A percentile compares a stretch with the other conserved stretches of the same genome.
phyloP scores from a whole-genome alignment of 64 coral and sea anemone genomes.

The Exaiptasia diaphana region DNA sequence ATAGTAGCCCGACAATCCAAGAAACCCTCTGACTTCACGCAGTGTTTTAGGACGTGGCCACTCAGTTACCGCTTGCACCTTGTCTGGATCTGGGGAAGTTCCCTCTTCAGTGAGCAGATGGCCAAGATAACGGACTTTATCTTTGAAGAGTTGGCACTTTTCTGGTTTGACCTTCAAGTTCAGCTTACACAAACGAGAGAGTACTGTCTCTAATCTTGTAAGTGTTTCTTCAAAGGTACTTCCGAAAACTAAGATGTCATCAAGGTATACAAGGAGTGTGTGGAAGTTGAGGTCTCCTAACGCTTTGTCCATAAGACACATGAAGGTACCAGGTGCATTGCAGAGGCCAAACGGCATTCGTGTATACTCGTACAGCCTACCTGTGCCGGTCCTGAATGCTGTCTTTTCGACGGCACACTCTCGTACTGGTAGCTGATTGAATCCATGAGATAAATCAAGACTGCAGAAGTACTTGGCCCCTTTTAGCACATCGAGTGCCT shows the following conservation, averaged over 20 bases:
- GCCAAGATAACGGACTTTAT: constrained; percentile 17
- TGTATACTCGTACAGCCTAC: constrained; percentile 28
- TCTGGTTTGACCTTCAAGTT: constrained; percentile 3
- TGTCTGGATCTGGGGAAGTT: constrained; percentile 27
- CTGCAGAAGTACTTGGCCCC: constrained; percentile 37
- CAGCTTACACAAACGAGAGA: neutral
- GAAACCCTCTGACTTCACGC: constrained; percentile 27
- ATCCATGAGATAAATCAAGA: constrained; percentile 7
- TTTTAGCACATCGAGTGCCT: neutral
- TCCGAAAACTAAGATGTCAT: neutral
- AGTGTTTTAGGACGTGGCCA: constrained; percentile 24
- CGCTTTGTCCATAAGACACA: constrained; percentile 34
- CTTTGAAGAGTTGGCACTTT: constrained; percentile 27
- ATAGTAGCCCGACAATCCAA: neutral
- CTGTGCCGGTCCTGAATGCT: constrained; percentile 28
- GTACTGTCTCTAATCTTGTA: neutral
- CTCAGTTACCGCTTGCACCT: constrained; percentile 10
- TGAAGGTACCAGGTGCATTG: neutral
- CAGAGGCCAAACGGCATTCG: constrained; percentile 48
- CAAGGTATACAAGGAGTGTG: constrained; percentile 23
- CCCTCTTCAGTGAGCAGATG: constrained; percentile 11
- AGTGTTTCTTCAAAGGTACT: constrained; percentile 5
- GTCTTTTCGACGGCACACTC: constrained; percentile 31
- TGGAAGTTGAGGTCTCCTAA: constrained; percentile 45
- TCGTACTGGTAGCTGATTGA: neutral